Percentiles rank a stretch among this genome's conserved stretches.
These are phyloP conservation scores for Camponotus pennsylvanicus DNA, from an alignment of 1,140 invertebrate genomes.

Conservation along the genomic window DNA sequence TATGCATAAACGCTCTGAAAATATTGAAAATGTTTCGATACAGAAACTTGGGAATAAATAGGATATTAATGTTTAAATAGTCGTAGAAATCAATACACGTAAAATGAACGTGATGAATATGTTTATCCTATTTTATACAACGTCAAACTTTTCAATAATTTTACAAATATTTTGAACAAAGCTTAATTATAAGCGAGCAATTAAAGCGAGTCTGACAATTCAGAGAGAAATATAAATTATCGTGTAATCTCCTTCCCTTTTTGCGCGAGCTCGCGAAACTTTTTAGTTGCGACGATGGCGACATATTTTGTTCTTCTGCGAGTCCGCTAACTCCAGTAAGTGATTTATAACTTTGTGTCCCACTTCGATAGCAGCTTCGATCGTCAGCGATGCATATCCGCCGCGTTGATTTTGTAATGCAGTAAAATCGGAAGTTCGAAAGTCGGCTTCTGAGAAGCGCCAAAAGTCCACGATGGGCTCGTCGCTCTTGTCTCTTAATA, in stretches of 20 bases:
- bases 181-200: background rate
- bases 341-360: slow-evolving; percentile 33
- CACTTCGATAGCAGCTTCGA: slow-evolving; percentile 26
- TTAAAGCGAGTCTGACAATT: background rate
- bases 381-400: slow-evolving; percentile 13
- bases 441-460: slow-evolving; percentile 38
- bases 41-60: slow-evolving; percentile 23
- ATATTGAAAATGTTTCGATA: slow-evolving; percentile 38
- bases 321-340: slow-evolving; percentile 24
- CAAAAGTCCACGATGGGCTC: slow-evolving; percentile 61
- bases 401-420: slow-evolving; percentile 4
- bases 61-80: slow-evolving; percentile 41
- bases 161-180: background rate
- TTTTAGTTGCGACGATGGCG: background rate
- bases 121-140: background rate
- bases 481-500: slow-evolving; percentile 70
- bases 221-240: background rate
- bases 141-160: background rate
- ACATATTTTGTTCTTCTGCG: background rate
- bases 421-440: slow-evolving; percentile 28
- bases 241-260: background rate
- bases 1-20: slow-evolving; percentile 24
- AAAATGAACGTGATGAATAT: background rate
- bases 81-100: background rate
- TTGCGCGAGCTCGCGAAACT: background rate